These are phyloP conservation scores for Phymastichus coffea DNA, from an alignment of 1,140 invertebrate species.

Conservation along the genomic window DNA sequence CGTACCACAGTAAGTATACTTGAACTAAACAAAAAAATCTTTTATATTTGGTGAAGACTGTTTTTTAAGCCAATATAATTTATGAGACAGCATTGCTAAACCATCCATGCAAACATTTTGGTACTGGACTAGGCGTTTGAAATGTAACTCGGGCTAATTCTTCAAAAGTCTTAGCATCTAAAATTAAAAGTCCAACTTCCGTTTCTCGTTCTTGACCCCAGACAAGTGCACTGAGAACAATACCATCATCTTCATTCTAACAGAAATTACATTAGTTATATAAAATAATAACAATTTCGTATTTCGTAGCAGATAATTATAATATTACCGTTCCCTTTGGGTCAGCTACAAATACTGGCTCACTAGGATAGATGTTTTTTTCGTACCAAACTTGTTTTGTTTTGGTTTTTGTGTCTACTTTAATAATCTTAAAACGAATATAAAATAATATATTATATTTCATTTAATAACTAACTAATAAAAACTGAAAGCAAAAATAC, in stretches of 20 bases:
- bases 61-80: neutral
- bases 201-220: slow-evolving; percentile 63
- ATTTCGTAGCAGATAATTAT: neutral
- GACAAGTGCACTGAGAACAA: slow-evolving; percentile 69
- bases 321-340: slow-evolving; percentile 71
- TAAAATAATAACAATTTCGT: neutral
- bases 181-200: slow-evolving; percentile 66
- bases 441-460: neutral
- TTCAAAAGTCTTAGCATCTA: slow-evolving; percentile 67
- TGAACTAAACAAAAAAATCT: no score
- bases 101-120: slow-evolving; percentile 82
- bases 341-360: slow-evolving; percentile 80
- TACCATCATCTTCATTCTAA: slow-evolving; percentile 73
- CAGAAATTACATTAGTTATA: neutral
- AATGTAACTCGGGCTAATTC: slow-evolving; percentile 72
- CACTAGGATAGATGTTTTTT: slow-evolving; percentile 75
- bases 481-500: slow-evolving; percentile 16
- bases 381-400: slow-evolving; percentile 72
- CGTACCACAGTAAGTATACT: no score
- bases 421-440: slow-evolving; percentile 64
- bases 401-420: slow-evolving; percentile 72
- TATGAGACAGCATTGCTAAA: slow-evolving; percentile 49
- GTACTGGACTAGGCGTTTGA: slow-evolving; percentile 67
- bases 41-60: no score
- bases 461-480: neutral